These are phyloP conservation scores for Drosophila persimilis DNA, from an alignment of 1,140 invertebrate genomes.

Conservation along the genomic window DNA sequence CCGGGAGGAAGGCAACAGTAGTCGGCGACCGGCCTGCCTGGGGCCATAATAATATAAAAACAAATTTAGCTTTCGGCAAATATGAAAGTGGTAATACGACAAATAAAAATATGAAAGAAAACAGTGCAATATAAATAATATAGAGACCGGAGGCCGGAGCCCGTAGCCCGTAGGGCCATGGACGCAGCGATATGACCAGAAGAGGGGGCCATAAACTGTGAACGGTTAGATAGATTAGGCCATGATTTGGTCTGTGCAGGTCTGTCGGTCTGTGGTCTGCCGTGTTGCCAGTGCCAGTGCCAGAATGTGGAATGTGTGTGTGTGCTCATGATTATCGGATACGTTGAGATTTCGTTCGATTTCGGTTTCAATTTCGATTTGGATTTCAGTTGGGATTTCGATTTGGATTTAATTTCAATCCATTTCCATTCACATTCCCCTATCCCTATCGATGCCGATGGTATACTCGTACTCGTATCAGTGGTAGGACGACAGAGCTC, in stretches of 20 bases:
- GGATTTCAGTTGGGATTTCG: constrained; percentile 23
- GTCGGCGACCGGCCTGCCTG: constrained; percentile 20
- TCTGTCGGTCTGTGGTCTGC: too few species aligned
- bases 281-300: not conserved
- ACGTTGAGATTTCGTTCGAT: constrained; percentile 68
- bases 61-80: constrained; percentile 69
- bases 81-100: constrained; percentile 63
- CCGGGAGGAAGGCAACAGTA: constrained; percentile 34
- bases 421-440: constrained; percentile 20
- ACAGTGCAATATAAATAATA: constrained; percentile 63
- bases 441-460: constrained; percentile 1
- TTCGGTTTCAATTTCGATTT: constrained; percentile 19
- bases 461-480: constrained; percentile 12
- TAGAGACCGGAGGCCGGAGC: constrained; percentile 17
- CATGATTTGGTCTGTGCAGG: constrained; percentile 68
- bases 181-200: constrained; percentile 61
- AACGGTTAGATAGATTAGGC: constrained; percentile 71
- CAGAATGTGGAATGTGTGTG: constrained; percentile 24
- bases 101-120: constrained; percentile 33
- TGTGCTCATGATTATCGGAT: constrained; percentile 67
- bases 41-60: constrained; percentile 63
- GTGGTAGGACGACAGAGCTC: constrained; percentile 14
- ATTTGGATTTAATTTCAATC: constrained; percentile 19
- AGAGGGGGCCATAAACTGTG: constrained; percentile 66
- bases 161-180: not conserved